These are phyloP conservation scores for Eremobia ochroleuca DNA, from an alignment of 2,888 invertebrate genomes.

Conservation along the genomic window DNA sequence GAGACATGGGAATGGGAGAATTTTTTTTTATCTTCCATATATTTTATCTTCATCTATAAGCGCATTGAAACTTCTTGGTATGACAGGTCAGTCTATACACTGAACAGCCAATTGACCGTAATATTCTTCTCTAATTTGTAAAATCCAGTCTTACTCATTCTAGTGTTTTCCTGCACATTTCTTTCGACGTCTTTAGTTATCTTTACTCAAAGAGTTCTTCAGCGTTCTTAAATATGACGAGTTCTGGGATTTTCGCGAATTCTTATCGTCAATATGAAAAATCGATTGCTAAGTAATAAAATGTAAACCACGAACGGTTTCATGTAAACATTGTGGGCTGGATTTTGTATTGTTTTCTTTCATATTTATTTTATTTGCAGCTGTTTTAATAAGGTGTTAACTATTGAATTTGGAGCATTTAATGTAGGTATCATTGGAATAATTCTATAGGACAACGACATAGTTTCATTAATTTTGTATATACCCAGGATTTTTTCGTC, in stretches of 20 bases:
- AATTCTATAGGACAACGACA: not conserved
- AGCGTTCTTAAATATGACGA: not conserved
- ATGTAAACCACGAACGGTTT: conserved; percentile 15
- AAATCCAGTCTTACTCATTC: not conserved
- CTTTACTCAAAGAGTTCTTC: not conserved
- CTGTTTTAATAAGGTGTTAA: conserved; percentile 35
- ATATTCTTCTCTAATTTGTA: not conserved
- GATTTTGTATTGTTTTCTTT: conserved; percentile 24
- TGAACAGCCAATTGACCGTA: not conserved
- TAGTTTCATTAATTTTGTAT: not conserved
- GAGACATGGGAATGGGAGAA: no score
- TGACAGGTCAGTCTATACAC: not conserved
- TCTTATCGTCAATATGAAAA: conserved; percentile 24
- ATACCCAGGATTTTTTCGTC: not conserved
- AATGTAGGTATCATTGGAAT: not conserved
- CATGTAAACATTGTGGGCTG: conserved; percentile 25
- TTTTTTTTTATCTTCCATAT: no score
- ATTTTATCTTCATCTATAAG: no score
- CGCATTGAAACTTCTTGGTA: not conserved
- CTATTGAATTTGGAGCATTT: not conserved
- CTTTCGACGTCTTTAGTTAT: not conserved
- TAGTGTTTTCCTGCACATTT: not conserved
- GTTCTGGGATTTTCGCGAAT: not conserved
- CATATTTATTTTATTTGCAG: conserved; percentile 38
- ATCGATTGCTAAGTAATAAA: conserved; percentile 12